Conservation (phyloP, 2,888 invertebrate genomes). For the Apamea anceps region DNA sequence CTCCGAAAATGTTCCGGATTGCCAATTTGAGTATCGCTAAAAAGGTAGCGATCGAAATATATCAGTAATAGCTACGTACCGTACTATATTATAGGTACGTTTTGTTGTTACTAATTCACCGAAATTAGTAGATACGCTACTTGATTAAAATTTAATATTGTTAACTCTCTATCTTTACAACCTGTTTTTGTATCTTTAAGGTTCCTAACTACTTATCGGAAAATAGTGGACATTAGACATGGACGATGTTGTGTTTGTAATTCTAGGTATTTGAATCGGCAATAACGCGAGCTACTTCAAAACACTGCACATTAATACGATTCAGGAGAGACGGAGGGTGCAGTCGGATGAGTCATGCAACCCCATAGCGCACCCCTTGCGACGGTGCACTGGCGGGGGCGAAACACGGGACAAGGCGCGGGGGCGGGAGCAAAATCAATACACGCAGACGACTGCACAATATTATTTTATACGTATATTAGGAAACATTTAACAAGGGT, state of each 20-base stretch:
- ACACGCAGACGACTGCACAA: conserved; percentile 69
- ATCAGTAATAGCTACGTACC: conserved; percentile 30
- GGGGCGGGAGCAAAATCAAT: conserved; percentile 68
- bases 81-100: conserved; percentile 5
- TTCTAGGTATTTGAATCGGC: conserved; percentile 22
- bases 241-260: background rate
- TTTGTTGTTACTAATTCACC: conserved; percentile 24
- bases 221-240: background rate
- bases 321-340: conserved; percentile 60
- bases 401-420: conserved; percentile 3
- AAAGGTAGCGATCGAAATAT: conserved; percentile 44
- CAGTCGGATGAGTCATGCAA: conserved; percentile 63
- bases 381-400: conserved; percentile 43
- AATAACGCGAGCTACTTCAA: conserved; percentile 22
- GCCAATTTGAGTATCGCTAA: conserved; percentile 54
- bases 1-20: conserved; percentile 56
- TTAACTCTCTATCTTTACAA: conserved; percentile 37
- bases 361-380: conserved; percentile 61
- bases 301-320: conserved; percentile 43
- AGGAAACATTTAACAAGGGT: conserved; percentile 61
- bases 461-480: conserved; percentile 59
- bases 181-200: conserved; percentile 23
- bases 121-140: conserved; percentile 38
- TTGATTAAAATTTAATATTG: conserved; percentile 40
- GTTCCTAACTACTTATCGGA: background rate